A percentile compares a stretch with the other conserved stretches of the same genome.
These are phyloP conservation scores for Trimorus sp. DNA, from an alignment of 2,888 invertebrate genomes.

Conservation along the genomic window DNA sequence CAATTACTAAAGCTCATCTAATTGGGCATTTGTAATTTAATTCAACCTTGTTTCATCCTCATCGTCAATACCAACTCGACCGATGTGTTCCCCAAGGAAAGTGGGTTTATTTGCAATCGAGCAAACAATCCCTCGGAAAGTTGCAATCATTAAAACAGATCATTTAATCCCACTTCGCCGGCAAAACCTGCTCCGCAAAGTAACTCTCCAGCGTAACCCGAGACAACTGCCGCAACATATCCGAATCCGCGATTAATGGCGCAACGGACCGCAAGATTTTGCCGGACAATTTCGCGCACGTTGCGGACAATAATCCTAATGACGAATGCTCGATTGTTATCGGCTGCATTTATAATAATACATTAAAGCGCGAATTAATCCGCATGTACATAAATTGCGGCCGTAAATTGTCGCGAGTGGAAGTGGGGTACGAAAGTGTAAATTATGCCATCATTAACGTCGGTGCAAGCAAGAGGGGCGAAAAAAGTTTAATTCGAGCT, in stretches of 20 bases:
- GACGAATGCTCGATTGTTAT: slow-evolving; percentile 44
- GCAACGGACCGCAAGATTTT: neutral
- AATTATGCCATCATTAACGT: slow-evolving; percentile 54
- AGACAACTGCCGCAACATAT: neutral
- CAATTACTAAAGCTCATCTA: no score
- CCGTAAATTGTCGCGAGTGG: slow-evolving; percentile 48
- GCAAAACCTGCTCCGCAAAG: no score
- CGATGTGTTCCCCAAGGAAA: no score
- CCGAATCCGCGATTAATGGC: neutral
- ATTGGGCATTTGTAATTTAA: no score
- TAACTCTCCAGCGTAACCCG: no score
- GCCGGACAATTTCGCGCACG: slow-evolving; percentile 1
- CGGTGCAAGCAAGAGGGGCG: slow-evolving; percentile 26
- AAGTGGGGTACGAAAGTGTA: slow-evolving; percentile 47
- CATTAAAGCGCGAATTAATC: slow-evolving; percentile 29
- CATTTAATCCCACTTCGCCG: no score
- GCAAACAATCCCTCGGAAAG: no score
- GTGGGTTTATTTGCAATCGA: no score
- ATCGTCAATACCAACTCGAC: no score
- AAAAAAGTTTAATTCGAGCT: slow-evolving; percentile 49
- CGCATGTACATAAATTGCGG: slow-evolving; percentile 28
- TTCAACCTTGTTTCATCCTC: no score
- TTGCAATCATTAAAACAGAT: no score
- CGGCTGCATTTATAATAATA: slow-evolving; percentile 53
- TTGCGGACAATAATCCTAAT: slow-evolving; percentile 34